phyloP scores from a whole-genome alignment of 2,113 vertebrate genomes.

The Setophaga petechia region DNA sequence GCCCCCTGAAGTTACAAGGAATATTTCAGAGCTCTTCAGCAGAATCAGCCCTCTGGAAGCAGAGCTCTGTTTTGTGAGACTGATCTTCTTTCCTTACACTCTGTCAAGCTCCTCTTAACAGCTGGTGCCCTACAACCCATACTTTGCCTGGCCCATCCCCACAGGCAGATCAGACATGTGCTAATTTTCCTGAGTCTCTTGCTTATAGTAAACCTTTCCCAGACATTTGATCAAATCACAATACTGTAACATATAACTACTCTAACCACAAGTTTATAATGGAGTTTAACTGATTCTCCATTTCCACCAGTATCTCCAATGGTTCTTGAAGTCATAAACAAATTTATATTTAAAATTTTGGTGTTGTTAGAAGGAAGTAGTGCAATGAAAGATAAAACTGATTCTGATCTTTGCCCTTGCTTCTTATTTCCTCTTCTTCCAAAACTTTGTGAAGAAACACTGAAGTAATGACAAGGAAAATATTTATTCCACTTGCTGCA shows the following conservation, averaged over 20 bases:
- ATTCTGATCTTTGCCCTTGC: neutral
- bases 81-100: neutral
- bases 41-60: neutral
- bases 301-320: neutral
- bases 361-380: neutral
- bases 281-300: neutral
- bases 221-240: neutral
- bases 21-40: neutral
- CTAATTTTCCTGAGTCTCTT: neutral
- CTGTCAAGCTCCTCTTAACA: neutral
- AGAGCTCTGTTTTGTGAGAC: neutral
- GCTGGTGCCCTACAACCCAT: neutral
- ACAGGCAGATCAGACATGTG: neutral
- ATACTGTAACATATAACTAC: neutral
- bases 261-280: neutral
- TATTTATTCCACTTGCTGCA: neutral
- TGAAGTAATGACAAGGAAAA: neutral
- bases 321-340: neutral
- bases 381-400: neutral
- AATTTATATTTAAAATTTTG: neutral
- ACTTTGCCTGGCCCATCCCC: neutral
- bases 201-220: neutral
- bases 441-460: constrained; percentile 4
- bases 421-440: neutral
- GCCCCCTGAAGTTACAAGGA: neutral